Base-by-base conservation (phyloP, 2,888 invertebrate species). In the Microctonus hyperodae region DNA sequence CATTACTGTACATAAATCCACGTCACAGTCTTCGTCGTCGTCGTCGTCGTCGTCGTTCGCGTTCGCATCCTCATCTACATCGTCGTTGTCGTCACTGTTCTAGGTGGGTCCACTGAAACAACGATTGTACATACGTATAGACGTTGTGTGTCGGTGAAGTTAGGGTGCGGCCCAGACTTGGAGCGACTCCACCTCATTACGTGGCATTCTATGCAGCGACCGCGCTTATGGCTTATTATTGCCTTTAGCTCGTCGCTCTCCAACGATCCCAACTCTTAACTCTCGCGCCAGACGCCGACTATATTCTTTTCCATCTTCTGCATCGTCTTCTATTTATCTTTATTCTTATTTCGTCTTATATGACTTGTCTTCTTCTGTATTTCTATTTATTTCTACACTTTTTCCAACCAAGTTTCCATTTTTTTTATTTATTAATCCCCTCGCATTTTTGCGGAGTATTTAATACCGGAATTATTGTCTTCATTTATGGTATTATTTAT, bases 181-280 rank as follows among this genome's bases (percentile, higher is more conserved):
- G 76, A 73, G 78, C 80, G 81, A 82, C 82, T 83, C 82, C 83
- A 83, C 83, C 83, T 83, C 83, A 83, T 83, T 83, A 83, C 82
- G 82, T 80, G 77, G 82, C 83, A 83, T 83, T 83, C 83, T 83
- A 83, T 83, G 83, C 83, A 81, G 81, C 78, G 80, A 81, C 75
- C 73, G 74, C 82, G 81, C 82, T 81, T 82, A 81, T 81, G 76
- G 81, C 83, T 83, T 83, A 83, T 83, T 83, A 83, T 82, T 83
- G 82, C 82, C 78, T 79, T 78, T 76, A 76, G 75, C 77, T 72
- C 76, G 75, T 74, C 73, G 74, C 72, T 71, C 68, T 35, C 44
- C 53, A 25, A 66, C 66, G 68, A 70, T 70, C 71, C 72, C 70
- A 58, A 55, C 62, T 59, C 83, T 83, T 83, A 73, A 44, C 59